Percentiles rank a stretch among this genome's conserved stretches.
Evolutionary conservation across 1,140 invertebrate genomes (phyloP).

Genomic region (Babylonia areolata): DNA sequence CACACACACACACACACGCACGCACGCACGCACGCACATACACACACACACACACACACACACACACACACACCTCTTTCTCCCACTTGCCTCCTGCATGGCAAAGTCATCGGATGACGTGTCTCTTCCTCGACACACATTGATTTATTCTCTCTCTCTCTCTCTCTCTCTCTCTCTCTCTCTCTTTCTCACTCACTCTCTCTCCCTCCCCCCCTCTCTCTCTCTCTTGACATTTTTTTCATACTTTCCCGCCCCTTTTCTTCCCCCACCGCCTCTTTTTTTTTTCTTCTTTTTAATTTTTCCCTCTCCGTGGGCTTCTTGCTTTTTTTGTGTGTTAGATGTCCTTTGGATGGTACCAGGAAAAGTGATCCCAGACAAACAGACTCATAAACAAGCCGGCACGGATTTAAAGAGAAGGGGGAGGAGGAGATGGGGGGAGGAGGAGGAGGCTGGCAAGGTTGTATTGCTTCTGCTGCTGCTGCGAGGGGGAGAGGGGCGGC

Average conservation of each 20-base stretch:
- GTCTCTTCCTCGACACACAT: too few relatives aligned
- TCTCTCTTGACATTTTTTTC: background rate
- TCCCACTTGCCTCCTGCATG: background rate
- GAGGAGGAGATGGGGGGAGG: background rate
- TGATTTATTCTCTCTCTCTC: background rate
- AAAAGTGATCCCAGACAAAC: background rate
- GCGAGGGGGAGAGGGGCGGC: background rate
- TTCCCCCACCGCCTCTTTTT: background rate
- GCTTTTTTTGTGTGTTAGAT: background rate
- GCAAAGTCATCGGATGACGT: too few relatives aligned
- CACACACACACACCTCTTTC: background rate
- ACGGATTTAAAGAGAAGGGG: background rate
- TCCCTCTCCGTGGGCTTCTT: background rate
- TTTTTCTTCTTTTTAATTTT: background rate
- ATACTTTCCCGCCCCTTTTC: conserved; percentile 24
- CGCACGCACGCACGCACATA: background rate
- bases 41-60: conserved; percentile 6
- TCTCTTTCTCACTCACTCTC: conserved; percentile 21
- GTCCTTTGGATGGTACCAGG: background rate
- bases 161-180: conserved; percentile 31
- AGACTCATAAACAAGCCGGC: background rate
- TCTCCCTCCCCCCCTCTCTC: background rate
- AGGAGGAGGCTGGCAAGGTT: background rate
- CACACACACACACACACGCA: background rate
- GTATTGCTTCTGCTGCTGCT: too few relatives aligned